Conservation (phyloP, 2,888 invertebrate species). For the Lasius platythorax region DNA sequence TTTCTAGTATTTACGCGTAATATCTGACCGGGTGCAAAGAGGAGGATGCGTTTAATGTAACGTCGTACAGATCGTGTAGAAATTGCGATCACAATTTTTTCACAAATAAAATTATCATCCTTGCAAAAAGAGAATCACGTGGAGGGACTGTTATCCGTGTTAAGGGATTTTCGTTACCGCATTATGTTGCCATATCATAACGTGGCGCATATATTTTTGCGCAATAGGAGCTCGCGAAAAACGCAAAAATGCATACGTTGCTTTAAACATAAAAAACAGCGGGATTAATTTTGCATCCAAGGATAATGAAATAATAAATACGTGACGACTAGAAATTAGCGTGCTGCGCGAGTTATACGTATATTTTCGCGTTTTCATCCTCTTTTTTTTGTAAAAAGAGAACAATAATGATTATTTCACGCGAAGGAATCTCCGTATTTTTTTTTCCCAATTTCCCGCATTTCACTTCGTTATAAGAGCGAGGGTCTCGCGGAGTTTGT, state of each 20-base stretch:
- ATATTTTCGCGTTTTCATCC: not conserved
- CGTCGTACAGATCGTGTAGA: not conserved
- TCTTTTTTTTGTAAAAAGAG: not conserved
- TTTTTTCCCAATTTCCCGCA: constrained; percentile 34
- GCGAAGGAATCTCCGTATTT: constrained; percentile 20
- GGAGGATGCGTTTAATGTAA: constrained; percentile 19
- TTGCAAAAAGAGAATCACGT: not conserved
- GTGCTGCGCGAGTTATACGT: not conserved
- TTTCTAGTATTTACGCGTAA: constrained; percentile 52
- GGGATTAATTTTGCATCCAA: constrained; percentile 25
- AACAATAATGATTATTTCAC: constrained; percentile 30
- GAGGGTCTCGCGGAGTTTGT: constrained; percentile 36
- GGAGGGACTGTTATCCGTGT: not conserved
- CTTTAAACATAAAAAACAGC: constrained; percentile 20
- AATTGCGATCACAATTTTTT: constrained; percentile 27
- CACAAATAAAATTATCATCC: constrained; percentile 15
- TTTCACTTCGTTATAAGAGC: constrained; percentile 15
- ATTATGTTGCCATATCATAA: not conserved
- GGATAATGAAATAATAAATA: constrained; percentile 36
- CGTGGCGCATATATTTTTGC: not conserved
- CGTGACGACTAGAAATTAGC: constrained; percentile 31
- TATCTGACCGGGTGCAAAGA: constrained; percentile 22
- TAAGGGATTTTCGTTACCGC: not conserved
- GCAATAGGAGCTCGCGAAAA: constrained; percentile 3
- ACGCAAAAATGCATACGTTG: constrained; percentile 22